Base-by-base conservation (phyloP, 1,140 invertebrate species). In the Brachionus manjavacas region DNA sequence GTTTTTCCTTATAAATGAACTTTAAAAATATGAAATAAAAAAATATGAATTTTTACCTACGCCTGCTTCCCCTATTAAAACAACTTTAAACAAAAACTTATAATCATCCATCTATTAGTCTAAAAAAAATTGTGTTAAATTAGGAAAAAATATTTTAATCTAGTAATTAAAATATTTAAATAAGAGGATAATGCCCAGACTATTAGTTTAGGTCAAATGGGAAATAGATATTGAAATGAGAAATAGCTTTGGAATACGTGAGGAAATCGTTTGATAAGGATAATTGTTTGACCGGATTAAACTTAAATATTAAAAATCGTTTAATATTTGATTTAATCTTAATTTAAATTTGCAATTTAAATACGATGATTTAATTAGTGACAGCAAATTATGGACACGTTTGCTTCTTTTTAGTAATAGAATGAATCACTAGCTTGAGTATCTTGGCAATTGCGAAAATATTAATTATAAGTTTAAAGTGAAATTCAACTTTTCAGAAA, bases 11-110 rank as follows among this genome's bases (percentile, higher is more conserved):
- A 2, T 14, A 11, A 46, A 46, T 7, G 14, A 46, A 46, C 0
- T 46, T 46, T 14, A 46, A 14, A 46, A 46, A 6, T 52, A n/a
- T 52, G 6, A 52, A 52, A 52, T n/a, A 52, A 52, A 52, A n/a
- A n/a, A 6, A 3, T 52, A 6, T 52, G n/a, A n/a, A 16, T 52
- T 52, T 39, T 41, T 49, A 25, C 89, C 88, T 52, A 89, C 89
- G 70, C 89, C 88, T 25, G 89, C 88, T 86, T 89, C 88, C 72
- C 89, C 89, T 85, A 89, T 88, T 94, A 91, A 95, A 90, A 97
- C 95, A 86, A 98, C 96, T 94, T 98, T 98, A 89, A 98, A 98
- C 85, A 97, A 91, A 92, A 96, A 98, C 91, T 97, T 97, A 90
- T 97, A 97, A 91, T 98, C 96, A 90, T 98, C 96, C 96, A 98